These are phyloP conservation scores for Syngnathus floridae DNA, from an alignment of 2,113 vertebrate species.

Conservation along the genomic window DNA sequence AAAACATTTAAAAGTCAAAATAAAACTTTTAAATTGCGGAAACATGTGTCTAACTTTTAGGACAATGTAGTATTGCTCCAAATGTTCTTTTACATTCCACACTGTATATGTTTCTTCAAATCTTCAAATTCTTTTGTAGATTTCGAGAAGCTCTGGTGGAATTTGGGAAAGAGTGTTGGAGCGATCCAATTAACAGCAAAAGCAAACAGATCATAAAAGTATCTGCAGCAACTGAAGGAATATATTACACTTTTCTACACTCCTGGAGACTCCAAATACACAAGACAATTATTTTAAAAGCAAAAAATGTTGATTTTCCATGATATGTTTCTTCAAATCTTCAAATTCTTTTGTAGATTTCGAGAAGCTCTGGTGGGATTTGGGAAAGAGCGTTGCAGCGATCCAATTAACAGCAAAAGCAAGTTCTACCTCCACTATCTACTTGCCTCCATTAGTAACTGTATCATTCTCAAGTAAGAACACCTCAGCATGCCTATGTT, in stretches of 20 bases:
- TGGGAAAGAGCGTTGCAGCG: constrained; percentile 76
- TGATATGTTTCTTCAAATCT: no score
- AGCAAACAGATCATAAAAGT: constrained; percentile 46
- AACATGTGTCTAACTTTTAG: no score
- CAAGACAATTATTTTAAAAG: no score
- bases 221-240: no score
- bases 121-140: constrained; percentile 50
- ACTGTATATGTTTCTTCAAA: no score
- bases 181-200: constrained; percentile 59
- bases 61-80: no score
- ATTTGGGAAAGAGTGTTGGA: constrained; percentile 78
- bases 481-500: neutral
- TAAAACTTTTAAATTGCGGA: no score
- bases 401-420: constrained; percentile 64
- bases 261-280: no score
- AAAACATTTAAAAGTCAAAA: no score
- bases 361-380: constrained; percentile 80
- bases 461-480: constrained; percentile 84
- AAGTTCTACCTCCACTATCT: constrained; percentile 84
- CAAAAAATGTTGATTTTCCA: no score
- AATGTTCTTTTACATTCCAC: no score
- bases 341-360: constrained; percentile 66
- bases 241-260: no score
- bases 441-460: constrained; percentile 86
- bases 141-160: constrained; percentile 81